A percentile compares a stretch with the other conserved stretches of the same genome.
phyloP scores from a whole-genome alignment of 2,113 vertebrate genomes.

The Sander vitreus region DNA sequence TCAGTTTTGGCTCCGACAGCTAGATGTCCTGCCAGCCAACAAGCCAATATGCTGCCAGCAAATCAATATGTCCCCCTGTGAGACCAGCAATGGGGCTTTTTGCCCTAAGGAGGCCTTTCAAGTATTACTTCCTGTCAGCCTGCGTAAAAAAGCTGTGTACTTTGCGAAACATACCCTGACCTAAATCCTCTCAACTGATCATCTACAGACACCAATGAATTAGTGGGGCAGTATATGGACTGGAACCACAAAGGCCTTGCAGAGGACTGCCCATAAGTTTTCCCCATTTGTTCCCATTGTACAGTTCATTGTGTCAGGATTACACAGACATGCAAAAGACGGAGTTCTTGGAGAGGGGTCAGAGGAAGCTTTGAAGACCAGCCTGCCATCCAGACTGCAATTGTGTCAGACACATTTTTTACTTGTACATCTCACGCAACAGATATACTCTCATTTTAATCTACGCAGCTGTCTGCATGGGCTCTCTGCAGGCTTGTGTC shows the following conservation, averaged over 20 bases:
- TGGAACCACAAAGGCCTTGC: not conserved
- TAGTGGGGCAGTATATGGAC: not conserved
- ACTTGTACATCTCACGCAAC: no score
- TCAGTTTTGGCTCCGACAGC: not conserved
- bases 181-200: not conserved
- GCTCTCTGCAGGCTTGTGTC: no score
- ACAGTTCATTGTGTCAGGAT: not conserved
- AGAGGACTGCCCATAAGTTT: not conserved
- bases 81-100: not conserved
- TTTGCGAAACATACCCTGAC: not conserved
- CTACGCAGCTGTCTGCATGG: no score
- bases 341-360: not conserved
- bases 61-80: slow-evolving; percentile 27
- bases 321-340: no score
- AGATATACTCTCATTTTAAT: no score
- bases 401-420: no score
- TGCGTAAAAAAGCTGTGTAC: not conserved
- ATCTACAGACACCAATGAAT: not conserved
- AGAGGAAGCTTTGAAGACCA: not conserved
- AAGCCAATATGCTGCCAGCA: slow-evolving; percentile 4
- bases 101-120: not conserved
- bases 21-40: not conserved
- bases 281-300: not conserved
- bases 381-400: not conserved
- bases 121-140: not conserved